phyloP scores from a whole-genome alignment of 2,113 vertebrate species.

The Sinocyclocheilus anophthalmus region DNA sequence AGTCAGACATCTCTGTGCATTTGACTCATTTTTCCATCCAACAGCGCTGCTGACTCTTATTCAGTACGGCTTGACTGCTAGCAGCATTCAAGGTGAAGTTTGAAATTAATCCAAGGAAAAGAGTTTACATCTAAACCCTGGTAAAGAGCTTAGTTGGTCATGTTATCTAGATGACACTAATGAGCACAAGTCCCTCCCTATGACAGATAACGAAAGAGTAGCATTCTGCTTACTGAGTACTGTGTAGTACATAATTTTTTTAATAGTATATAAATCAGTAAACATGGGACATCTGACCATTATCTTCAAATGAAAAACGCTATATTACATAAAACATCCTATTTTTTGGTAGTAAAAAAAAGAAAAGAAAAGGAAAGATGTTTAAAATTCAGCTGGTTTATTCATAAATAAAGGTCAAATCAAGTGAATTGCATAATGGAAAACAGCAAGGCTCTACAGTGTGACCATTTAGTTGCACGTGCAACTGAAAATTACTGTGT shows the following conservation, averaged over 20 bases:
- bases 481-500: background rate
- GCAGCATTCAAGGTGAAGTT: slow-evolving; percentile 47
- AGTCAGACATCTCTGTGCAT: background rate
- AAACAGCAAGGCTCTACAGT: background rate
- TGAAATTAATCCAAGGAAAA: slow-evolving; percentile 45
- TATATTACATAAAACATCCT: background rate
- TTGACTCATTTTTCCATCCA: background rate
- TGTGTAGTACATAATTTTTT: background rate
- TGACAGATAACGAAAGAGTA: background rate
- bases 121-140: slow-evolving; percentile 23
- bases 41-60: background rate
- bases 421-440: background rate
- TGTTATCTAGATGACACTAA: slow-evolving; percentile 25
- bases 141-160: slow-evolving; percentile 32
- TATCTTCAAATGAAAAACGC: background rate
- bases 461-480: background rate
- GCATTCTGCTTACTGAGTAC: background rate
- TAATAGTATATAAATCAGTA: background rate
- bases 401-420: background rate
- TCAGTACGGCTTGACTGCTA: slow-evolving; percentile 27
- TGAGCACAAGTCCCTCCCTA: slow-evolving; percentile 25
- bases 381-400: background rate
- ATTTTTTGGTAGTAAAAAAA: background rate
- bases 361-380: no score
- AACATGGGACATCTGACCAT: background rate